Evolutionary conservation across 2,888 invertebrate genomes (phyloP).

Genomic region (Vannuccia rotundouncinata): DNA sequence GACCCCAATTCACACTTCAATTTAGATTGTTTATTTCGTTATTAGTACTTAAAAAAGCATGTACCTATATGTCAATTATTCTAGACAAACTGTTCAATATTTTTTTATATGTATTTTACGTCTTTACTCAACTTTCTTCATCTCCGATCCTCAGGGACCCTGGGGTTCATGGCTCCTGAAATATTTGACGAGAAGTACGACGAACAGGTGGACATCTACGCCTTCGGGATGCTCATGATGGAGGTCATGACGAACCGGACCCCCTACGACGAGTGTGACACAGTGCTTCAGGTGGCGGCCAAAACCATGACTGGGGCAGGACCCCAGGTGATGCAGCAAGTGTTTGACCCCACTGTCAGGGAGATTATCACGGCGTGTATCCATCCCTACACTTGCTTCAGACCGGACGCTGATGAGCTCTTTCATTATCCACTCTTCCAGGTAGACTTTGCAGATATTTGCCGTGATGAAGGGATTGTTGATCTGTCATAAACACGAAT

Average conservation of each 20-base stretch:
- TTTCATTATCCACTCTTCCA: constrained; percentile 27
- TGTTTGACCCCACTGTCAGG: neutral
- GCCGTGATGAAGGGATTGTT: no score
- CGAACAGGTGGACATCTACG: constrained; percentile 34
- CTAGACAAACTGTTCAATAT: no score
- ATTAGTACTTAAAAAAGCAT: no score
- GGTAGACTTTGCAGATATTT: neutral
- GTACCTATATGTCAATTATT: no score
- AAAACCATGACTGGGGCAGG: constrained; percentile 39
- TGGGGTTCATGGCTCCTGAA: constrained; percentile 37
- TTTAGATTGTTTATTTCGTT: no score
- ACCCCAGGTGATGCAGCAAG: constrained; percentile 25
- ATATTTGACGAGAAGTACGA: constrained; percentile 36
- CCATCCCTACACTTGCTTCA: constrained; percentile 16
- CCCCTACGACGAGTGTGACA: constrained; percentile 37
- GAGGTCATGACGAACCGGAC: constrained; percentile 34
- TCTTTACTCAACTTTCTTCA: no score
- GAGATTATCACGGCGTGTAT: constrained; percentile 28
- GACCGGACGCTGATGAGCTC: constrained; percentile 13
- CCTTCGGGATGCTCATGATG: constrained; percentile 34
- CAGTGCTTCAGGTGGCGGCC: constrained; percentile 35
- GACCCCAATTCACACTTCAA: no score
- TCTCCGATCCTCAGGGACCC: constrained; percentile 32
- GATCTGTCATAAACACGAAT: no score
- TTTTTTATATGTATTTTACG: no score